These are phyloP conservation scores for Promerops cafer DNA, from an alignment of 2,113 vertebrate species.

Conservation along the genomic window DNA sequence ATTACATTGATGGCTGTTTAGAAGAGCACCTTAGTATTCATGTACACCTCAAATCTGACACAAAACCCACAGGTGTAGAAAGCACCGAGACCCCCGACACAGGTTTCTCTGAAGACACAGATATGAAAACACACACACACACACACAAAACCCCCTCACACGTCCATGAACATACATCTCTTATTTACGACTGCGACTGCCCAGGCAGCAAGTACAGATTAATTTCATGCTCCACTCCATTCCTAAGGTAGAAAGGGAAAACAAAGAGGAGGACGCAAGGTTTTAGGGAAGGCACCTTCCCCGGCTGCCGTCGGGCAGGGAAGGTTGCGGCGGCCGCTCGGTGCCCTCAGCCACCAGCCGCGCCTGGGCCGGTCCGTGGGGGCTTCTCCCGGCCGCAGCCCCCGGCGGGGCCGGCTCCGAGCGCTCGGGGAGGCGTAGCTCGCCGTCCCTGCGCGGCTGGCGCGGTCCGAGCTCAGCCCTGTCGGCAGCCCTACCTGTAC, in stretches of 20 bases:
- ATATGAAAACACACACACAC: rapidly evolving
- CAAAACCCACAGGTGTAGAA: neutral
- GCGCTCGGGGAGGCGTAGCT: neutral
- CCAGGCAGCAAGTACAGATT: neutral
- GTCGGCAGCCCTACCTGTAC: constrained; percentile 12
- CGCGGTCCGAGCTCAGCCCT: neutral
- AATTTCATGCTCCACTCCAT: neutral
- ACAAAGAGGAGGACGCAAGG: neutral
- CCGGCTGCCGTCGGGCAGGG: neutral
- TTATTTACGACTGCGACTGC: neutral
- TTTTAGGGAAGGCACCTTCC: neutral
- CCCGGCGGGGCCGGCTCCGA: neutral
- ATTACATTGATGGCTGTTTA: no score
- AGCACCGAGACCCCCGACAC: rapidly evolving
- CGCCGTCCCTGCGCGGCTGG: neutral
- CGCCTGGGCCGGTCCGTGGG: rapidly evolving
- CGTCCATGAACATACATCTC: neutral
- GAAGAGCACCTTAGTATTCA: neutral
- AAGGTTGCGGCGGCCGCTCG: neutral
- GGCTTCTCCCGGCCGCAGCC: neutral
- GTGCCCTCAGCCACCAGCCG: neutral
- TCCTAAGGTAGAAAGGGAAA: neutral
- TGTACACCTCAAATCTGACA: neutral
- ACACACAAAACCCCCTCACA: neutral
- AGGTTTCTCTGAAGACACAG: neutral